A percentile compares a stretch with the other conserved stretches of the same genome.
These are phyloP conservation scores for Orientallactaga sibirica DNA, from an alignment of 2,797 vertebrate genomes.

Conservation along the genomic window DNA sequence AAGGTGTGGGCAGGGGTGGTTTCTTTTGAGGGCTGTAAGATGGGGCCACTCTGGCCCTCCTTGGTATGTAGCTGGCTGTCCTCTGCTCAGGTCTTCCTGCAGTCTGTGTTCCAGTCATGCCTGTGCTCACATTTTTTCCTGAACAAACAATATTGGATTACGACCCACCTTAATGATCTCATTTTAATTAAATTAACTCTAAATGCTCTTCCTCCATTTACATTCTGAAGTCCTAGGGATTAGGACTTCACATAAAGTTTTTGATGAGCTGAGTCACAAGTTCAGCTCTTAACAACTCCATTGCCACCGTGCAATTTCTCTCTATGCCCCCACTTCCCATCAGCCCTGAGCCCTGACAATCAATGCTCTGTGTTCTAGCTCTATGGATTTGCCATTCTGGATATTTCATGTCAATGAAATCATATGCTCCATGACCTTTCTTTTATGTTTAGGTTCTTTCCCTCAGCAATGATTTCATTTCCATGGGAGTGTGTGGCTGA, in stretches of 20 bases:
- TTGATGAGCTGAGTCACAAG: background rate
- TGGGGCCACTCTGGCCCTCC: background rate
- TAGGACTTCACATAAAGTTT: background rate
- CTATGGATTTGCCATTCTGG: background rate
- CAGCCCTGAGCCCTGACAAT: too few relatives aligned
- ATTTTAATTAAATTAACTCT: background rate
- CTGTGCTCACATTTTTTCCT: background rate
- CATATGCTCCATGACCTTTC: background rate
- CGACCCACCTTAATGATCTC: background rate
- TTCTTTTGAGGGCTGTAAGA: background rate
- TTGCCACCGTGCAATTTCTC: background rate
- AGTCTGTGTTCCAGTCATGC: background rate
- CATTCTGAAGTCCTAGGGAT: background rate
- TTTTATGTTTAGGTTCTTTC: constrained; percentile 39
- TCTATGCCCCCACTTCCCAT: background rate
- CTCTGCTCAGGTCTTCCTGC: background rate
- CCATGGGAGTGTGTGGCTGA: background rate
- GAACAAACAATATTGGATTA: background rate
- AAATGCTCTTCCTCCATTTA: background rate
- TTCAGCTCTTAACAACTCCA: background rate
- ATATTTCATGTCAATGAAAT: constrained; percentile 22
- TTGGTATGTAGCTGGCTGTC: fast-evolving
- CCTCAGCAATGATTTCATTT: constrained; percentile 8
- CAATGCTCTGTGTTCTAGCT: background rate
- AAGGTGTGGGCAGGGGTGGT: background rate